Evolutionary conservation across 2,797 vertebrate genomes (phyloP), one percentile per base, ranked within the genome.

Genomic region (Chromobotia macracanthus): DNA sequence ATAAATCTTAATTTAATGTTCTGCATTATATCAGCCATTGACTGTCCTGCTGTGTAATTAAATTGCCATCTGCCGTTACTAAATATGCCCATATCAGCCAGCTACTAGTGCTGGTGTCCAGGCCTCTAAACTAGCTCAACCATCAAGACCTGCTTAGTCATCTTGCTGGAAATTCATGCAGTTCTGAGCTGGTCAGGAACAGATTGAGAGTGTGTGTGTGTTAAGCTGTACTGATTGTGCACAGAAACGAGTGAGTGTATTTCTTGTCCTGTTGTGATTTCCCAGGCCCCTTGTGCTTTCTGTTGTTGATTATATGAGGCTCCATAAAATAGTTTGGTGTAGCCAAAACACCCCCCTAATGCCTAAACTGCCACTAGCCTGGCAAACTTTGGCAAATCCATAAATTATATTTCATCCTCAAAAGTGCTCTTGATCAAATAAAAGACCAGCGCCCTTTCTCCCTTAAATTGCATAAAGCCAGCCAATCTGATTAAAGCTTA

Each of bases 151-250:
- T 64, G 18, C 73, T 79, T 67, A 16, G 55, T 61, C 7, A 72
- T 35, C 66, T 77, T 81, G 86, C 25, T 31, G 18, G 61, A 41
- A 50, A 6, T n/a, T 8, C 19, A 55, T 2, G 44, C 75, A 15
- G n/a, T 86, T 80, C 13, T 3, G 23, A 11, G 55, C 28, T 23
- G 53, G 56, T 58, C 56, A 25, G 53, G 19, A 56, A 19, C 23
- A 25, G 56, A 10, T 13, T 78, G 66, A 13, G 28, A 1, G 28
- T 28, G 28, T 28, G 28, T 28, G 60, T 64, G 77, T 72, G 31
- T 63, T 25, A 72, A 46, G 48, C 60, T 44, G 31, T 79, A 72
- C 72, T 79, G 77, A 72, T 72, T 72, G 58, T 72, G 60, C 60
- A 65, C 68, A 65, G 68, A 72, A 51, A 79, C 18, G 2, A 41